Base-by-base conservation (phyloP, 2,113 vertebrate genomes). In the Engraulis encrasicolus region DNA sequence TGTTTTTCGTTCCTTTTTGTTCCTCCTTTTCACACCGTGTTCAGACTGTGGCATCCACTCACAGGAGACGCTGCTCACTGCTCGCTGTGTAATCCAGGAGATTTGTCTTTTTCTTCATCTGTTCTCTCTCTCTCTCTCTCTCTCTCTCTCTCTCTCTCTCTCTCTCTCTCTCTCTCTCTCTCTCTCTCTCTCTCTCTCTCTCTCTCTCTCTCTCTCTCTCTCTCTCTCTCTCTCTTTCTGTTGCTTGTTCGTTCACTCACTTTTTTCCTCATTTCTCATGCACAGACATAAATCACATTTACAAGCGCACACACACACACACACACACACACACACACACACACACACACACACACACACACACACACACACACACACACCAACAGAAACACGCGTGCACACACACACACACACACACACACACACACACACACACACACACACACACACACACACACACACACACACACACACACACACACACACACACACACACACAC, bases 31-130 rank as follows among this genome's bases (percentile, higher is more conserved):
- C 81, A 71, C 18, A 19, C 77, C 23, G 20, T 84, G 81, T 81
- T 87, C 40, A 81, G 85, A 80, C 85, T 85, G 82, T 85, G 85
- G 82, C 83, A 80, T 20, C 78, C 34, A 50, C 48, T 49, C 52
- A 80, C 23, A 45, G 27, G 77, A 38, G 20, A 80, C 37, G 38
- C 52, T 40, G 54, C 45, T 81, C 45, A 83, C 19, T 78, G n/a
- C 48, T 79, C n/a, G 31, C 50, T 14, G 83, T 85, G 81, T 82
- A 85, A 82, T 89, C 83, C 85, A 83, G 81, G 37, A 81, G 80
- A 80, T 82, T 82, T 19, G 49, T 83, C 80, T 50, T 49, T 82
- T 12, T 85, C 50, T 81, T 50, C 31, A 78, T 80, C 82, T 85
- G 81, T 50, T n/a, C n/a, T n/a, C n/a, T n/a, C n/a, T n/a, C n/a